phyloP scores from a whole-genome alignment of 1,140 invertebrate species.

The Saccostrea echinata region DNA sequence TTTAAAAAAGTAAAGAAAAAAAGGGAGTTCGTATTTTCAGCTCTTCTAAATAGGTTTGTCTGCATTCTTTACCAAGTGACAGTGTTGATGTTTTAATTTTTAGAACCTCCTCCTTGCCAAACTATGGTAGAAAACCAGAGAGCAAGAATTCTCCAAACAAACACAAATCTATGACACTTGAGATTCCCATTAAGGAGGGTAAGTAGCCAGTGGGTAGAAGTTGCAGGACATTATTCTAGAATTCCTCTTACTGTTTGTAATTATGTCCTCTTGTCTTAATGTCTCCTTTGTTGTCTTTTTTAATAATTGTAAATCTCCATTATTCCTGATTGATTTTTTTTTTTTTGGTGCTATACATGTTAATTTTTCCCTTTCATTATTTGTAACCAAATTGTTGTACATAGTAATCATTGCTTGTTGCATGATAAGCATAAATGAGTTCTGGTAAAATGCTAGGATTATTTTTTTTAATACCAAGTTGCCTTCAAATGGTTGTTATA shows the following conservation, averaged over 20 bases:
- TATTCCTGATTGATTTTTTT: background rate
- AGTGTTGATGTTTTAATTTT: conserved; percentile 36
- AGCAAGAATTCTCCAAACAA: conserved; percentile 50
- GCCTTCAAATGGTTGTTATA: background rate
- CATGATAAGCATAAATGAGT: background rate
- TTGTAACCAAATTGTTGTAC: background rate
- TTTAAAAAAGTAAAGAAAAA: too few relatives aligned
- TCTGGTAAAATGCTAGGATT: background rate
- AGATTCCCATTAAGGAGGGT: conserved; percentile 62
- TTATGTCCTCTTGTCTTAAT: background rate
- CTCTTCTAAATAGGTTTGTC: background rate
- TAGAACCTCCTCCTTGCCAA: conserved; percentile 75
- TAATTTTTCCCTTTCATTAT: background rate
- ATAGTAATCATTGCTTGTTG: background rate
- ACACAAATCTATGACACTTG: conserved; percentile 57
- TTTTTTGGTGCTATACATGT: background rate
- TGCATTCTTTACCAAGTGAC: background rate
- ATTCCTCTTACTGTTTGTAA: background rate
- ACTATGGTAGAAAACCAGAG: conserved; percentile 68
- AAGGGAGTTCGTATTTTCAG: background rate
- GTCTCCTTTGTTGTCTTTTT: background rate
- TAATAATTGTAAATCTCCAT: too few relatives aligned
- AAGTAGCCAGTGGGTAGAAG: background rate
- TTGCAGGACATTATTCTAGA: background rate
- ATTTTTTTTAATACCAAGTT: background rate